Conservation (phyloP, 2,888 invertebrate species). For the Drosophila quasianomalipes region DNA sequence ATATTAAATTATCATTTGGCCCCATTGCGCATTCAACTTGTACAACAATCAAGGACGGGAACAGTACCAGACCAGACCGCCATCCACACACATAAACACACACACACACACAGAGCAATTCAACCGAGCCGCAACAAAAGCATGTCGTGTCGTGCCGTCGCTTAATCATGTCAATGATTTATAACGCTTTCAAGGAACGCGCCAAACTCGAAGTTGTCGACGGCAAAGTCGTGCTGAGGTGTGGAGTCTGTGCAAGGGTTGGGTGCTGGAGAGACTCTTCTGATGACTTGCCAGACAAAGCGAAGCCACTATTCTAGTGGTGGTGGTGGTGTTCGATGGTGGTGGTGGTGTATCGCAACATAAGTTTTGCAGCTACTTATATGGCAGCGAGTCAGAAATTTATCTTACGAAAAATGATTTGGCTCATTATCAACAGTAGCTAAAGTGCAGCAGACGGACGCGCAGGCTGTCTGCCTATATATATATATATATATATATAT, state of each 20-base stretch:
- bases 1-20: slow-evolving; percentile 79
- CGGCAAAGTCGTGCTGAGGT: slow-evolving; percentile 61
- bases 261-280: slow-evolving; percentile 13
- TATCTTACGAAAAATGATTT: slow-evolving; percentile 81
- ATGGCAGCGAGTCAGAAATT: slow-evolving; percentile 65
- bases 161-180: slow-evolving; percentile 83
- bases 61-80: slow-evolving; percentile 2
- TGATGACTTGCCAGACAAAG: slow-evolving; percentile 77
- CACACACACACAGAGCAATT: slow-evolving; percentile 12
- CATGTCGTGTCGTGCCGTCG: slow-evolving; percentile 78
- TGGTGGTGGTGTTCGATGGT: slow-evolving; percentile 12
- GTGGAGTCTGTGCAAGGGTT: slow-evolving; percentile 19
- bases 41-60: slow-evolving; percentile 15
- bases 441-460: slow-evolving; percentile 63
- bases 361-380: slow-evolving; percentile 78
- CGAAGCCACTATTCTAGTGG: slow-evolving; percentile 26
- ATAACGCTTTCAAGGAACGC: slow-evolving; percentile 81
- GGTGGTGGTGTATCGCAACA: slow-evolving; percentile 60
- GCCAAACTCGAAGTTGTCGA: slow-evolving; percentile 78
- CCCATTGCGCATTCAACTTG: slow-evolving; percentile 11
- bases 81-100: not conserved
- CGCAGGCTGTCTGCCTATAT: slow-evolving; percentile 1
- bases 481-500: slow-evolving; percentile 4
- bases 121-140: slow-evolving; percentile 64
- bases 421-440: slow-evolving; percentile 81